Base-by-base conservation (phyloP, 2,113 vertebrate genomes). In the Prinia subflava region DNA sequence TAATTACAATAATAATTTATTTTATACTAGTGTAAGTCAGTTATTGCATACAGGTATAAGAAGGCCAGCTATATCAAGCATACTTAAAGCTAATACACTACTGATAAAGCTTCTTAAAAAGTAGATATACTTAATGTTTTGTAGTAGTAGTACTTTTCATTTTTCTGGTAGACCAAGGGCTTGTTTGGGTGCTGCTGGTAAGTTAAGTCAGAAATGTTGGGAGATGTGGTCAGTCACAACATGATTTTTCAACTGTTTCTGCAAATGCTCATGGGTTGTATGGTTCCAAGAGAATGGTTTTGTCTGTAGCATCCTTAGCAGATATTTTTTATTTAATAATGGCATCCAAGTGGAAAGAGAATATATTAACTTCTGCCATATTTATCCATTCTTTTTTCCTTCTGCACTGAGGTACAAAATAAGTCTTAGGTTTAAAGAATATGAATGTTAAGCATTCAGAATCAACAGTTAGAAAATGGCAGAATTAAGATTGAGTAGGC, bases 191-290 rank as follows among this genome's bases (percentile, higher is more conserved):
- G 25, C 44, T 78, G 25, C 44, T 68, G 41, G 56, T 53, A 83
- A 74, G 46, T 77, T 53, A 64, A 23, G 23, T 27, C 41, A 75
- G 68, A 33, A 67, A 6, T 0, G 0, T 2, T 59, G 47, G 9
- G 28, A 56, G 60, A 35, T 0, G 0, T 8, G 20, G 19, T 77
- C 35, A 44, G 30, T 83, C 33, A 49, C 49, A 65, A 39, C 44
- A 50, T 30, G 41, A 9, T 83, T 93, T 86, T 86, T 63, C 55
- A 47, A 2, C 39, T 56, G 6, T 64, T 95, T 10, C 10, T 50
- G 4, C 59, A 86, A 63, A 52, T 83, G 30, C 7, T 0, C 0
- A 6, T 70, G 16, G 42, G 50, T 55, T 0, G 0, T 83, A 44
- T 76, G 14, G 14, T 93, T 37, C 15, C 24, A 75, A 52, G 44